These are phyloP conservation scores for Lottia scabra DNA, from an alignment of 2,888 invertebrate species.

Conservation along the genomic window DNA sequence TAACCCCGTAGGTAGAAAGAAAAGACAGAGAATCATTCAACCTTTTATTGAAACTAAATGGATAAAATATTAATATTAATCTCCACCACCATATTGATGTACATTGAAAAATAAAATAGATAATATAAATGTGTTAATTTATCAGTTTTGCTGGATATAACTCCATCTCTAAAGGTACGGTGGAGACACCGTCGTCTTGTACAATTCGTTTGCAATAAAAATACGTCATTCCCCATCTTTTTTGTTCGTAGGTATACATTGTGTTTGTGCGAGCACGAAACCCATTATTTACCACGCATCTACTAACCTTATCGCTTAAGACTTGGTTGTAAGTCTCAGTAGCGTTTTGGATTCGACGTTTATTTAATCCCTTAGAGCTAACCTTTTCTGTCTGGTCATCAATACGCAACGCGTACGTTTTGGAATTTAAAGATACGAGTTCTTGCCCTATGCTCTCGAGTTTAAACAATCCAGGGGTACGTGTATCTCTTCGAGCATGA, in stretches of 20 bases:
- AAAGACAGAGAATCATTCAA: too few relatives aligned
- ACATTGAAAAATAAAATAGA: too few relatives aligned
- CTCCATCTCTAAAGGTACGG: neutral
- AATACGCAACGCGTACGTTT: neutral
- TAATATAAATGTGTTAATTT: too few relatives aligned
- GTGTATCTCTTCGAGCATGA: too few relatives aligned
- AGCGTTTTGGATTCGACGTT: neutral
- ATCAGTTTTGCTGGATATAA: neutral
- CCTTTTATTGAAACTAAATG: too few relatives aligned
- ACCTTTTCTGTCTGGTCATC: neutral
- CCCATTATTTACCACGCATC: neutral
- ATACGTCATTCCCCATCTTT: neutral
- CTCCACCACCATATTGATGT: too few relatives aligned
- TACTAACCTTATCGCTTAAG: neutral
- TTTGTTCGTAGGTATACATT: neutral
- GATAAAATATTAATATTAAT: too few relatives aligned
- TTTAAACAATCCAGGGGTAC: conserved; percentile 7
- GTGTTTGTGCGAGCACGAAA: neutral
- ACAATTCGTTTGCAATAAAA: conserved; percentile 1
- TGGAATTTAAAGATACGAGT: neutral
- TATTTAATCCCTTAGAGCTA: conserved; percentile 3
- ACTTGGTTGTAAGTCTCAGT: neutral
- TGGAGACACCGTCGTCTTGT: conserved; percentile 1
- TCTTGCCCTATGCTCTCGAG: neutral
- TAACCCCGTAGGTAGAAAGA: too few relatives aligned